Evolutionary conservation across 1,140 invertebrate genomes (phyloP).

Genomic region (Lerema accius): DNA sequence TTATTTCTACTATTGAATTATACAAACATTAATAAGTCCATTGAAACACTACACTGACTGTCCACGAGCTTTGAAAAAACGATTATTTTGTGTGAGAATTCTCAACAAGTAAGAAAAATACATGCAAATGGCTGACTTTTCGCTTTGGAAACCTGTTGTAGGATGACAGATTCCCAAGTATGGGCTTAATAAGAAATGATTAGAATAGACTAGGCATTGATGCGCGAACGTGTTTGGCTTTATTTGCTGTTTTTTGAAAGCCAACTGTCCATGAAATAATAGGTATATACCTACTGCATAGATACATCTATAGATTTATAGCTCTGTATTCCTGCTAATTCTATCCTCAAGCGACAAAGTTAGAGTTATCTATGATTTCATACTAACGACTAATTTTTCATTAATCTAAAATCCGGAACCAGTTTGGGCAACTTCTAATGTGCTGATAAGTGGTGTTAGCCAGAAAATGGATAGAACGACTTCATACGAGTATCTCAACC

Average conservation of each 20-base stretch:
- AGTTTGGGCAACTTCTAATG: too few species aligned
- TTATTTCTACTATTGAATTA: too few species aligned
- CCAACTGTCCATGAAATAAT: constrained; percentile 4
- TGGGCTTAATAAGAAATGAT: constrained; percentile 31
- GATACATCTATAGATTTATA: not conserved
- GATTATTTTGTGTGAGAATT: constrained; percentile 23
- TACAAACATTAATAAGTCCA: too few species aligned
- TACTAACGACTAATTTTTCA: too few species aligned
- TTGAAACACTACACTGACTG: too few species aligned
- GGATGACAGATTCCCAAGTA: constrained; percentile 30
- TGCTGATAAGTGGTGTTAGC: too few species aligned
- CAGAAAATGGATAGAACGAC: too few species aligned
- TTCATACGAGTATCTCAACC: too few species aligned
- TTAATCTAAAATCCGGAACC: too few species aligned
- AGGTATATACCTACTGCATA: not conserved
- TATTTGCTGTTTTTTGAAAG: constrained; percentile 9
- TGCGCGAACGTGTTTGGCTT: constrained; percentile 6
- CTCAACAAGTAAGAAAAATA: constrained; percentile 19
- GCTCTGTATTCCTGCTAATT: too few species aligned
- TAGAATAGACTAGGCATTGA: constrained; percentile 20
- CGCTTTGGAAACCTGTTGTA: constrained; percentile 12
- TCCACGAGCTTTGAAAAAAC: not conserved
- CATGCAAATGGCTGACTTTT: constrained; percentile 22
- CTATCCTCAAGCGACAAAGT: too few species aligned
- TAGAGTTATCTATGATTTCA: too few species aligned